A percentile compares a stretch with the other conserved stretches of the same genome.
phyloP scores from a whole-genome alignment of 2,797 vertebrate genomes.

The Protosalanx chinensis region DNA sequence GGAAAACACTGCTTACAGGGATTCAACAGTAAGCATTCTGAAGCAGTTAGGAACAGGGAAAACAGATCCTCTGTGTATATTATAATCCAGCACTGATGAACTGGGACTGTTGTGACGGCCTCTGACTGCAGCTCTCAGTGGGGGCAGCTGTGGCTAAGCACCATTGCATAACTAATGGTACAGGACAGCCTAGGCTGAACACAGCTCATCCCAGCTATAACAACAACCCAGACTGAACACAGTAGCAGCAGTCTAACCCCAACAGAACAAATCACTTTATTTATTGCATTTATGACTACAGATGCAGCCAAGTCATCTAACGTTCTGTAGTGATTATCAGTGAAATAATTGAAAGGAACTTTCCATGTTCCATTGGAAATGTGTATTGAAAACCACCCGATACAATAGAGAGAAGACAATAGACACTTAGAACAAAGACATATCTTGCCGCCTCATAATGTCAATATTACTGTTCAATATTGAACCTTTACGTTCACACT shows the following conservation, averaged over 20 bases:
- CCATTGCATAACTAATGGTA: slow-evolving; percentile 48
- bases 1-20: slow-evolving; percentile 33
- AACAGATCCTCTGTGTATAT: slow-evolving; percentile 43
- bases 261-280: neutral
- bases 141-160: slow-evolving; percentile 39
- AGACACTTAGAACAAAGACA: too few relatives aligned
- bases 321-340: neutral
- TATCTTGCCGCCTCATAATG: too few relatives aligned
- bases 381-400: too few relatives aligned
- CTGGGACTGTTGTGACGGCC: slow-evolving; percentile 39
- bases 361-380: neutral
- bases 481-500: too few relatives aligned
- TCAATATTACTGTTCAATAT: too few relatives aligned
- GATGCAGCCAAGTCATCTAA: neutral
- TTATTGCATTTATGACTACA: neutral
- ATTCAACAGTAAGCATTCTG: slow-evolving; percentile 33
- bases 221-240: slow-evolving; percentile 9
- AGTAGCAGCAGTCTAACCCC: slow-evolving; percentile 5
- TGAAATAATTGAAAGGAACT: neutral
- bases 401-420: too few relatives aligned
- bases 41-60: slow-evolving; percentile 25
- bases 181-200: slow-evolving; percentile 13
- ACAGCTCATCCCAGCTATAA: slow-evolving; percentile 22
- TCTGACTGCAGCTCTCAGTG: slow-evolving; percentile 29
- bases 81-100: slow-evolving; percentile 60